Conservation (phyloP, 2,797 vertebrate species). For the Menidia menidia region DNA sequence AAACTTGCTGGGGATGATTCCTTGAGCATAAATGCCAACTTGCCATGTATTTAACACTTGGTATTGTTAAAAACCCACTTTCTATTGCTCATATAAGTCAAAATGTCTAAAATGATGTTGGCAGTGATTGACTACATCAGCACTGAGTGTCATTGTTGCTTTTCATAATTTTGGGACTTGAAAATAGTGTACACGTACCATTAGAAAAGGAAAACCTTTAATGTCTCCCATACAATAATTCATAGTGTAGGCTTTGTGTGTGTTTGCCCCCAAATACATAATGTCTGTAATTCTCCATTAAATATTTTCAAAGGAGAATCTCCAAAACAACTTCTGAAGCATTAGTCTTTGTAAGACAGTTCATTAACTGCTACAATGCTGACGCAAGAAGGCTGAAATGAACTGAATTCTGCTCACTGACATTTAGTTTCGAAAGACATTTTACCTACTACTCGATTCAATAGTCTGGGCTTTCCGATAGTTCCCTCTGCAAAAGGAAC, state of each 20-base stretch:
- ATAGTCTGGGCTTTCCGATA: slow-evolving; percentile 47
- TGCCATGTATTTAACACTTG: too few species aligned
- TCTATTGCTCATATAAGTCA: too few species aligned
- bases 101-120: too few species aligned
- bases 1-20: too few species aligned
- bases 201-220: not conserved
- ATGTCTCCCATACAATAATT: not conserved
- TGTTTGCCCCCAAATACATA: not conserved
- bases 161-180: too few species aligned
- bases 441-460: slow-evolving; percentile 60
- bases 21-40: too few species aligned
- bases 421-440: slow-evolving; percentile 67
- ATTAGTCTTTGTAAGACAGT: slow-evolving; percentile 30
- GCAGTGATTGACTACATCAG: too few species aligned
- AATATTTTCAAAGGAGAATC: slow-evolving; percentile 18
- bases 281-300: slow-evolving; percentile 8
- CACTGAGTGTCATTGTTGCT: too few species aligned
- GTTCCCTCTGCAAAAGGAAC: slow-evolving; percentile 60
- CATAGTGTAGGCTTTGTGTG: not conserved
- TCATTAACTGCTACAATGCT: slow-evolving; percentile 42
- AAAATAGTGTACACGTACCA: too few species aligned
- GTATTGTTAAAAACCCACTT: too few species aligned
- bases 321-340: slow-evolving; percentile 14
- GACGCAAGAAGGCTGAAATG: slow-evolving; percentile 32
- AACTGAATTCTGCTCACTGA: slow-evolving; percentile 62